Evolutionary conservation across 2,113 vertebrate genomes (phyloP), one percentile per base, ranked within the genome.

Genomic region (Boleophthalmus pectinirostris): DNA sequence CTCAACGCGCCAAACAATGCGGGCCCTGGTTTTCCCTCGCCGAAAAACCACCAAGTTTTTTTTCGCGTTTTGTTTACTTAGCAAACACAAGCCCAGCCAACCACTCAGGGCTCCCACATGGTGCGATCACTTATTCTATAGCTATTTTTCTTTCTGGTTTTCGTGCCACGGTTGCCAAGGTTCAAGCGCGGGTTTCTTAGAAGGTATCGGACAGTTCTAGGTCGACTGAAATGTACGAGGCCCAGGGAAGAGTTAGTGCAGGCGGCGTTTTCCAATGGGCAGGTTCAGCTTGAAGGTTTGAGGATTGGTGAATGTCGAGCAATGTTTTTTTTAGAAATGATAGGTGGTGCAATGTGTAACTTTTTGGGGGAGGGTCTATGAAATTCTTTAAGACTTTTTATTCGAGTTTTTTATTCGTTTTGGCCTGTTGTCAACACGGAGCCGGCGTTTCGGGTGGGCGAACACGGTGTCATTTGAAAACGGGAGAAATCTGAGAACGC

Each of bases 11-110:
- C 91, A 88, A 96, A 97, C 97, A 97, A 97, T 96, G 94, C 74
- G 90, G 94, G 95, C 95, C 56, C 23, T 21, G 51, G 51, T 97
- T 97, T 97, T 97, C 95, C 95, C 94, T 95, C 80, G 72, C 91
- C 92, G 85, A 89, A 94, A 94, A 95, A 95, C 95, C 92, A 93
- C 82, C 86, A 82, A 83, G 82, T 81, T 87, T 56, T 56, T 54
- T 56, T 56, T 23, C 21, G 9, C 53, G 23, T 23, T 24, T 58
- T 24, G 95, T 97, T 98, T 95, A 96, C 96, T 96, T 95, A 95
- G 96, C 96, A 98, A 98, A 99, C 95, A 99, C 94, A 87, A 90
- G 81, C 82, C 46, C 76, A 91, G 91, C 93, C 92, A 93, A 91
- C 90, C 76, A 87, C 88, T 86, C 74, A 79, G 86, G 78, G 81